A percentile compares a stretch with the other conserved stretches of the same genome.
Conservation (phyloP, 2,113 vertebrate genomes). For the Recurvirostra avosetta region DNA sequence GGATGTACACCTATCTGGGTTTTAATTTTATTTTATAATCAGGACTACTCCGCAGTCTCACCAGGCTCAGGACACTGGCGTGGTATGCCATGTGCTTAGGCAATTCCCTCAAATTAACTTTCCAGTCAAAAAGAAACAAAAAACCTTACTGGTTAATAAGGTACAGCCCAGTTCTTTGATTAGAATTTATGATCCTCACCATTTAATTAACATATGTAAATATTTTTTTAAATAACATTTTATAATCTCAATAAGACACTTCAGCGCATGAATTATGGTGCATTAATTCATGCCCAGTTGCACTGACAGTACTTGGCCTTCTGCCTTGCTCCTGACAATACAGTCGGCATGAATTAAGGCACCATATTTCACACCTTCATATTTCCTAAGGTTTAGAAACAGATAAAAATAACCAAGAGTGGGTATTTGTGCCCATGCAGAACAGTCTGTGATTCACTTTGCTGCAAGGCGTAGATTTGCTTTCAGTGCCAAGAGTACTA, state of each 20-base stretch:
- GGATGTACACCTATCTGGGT: background rate
- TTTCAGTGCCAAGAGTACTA: background rate
- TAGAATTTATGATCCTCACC: constrained; percentile 31
- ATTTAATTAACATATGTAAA: constrained; percentile 63
- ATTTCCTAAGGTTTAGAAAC: constrained; percentile 15
- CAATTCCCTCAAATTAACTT: background rate
- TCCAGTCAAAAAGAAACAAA: background rate
- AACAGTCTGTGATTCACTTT: background rate
- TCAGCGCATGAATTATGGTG: constrained; percentile 24
- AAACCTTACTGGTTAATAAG: constrained; percentile 4
- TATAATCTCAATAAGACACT: constrained; percentile 39
- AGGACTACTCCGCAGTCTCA: background rate
- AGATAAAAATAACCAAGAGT: constrained; percentile 22
- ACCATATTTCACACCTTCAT: constrained; percentile 51
- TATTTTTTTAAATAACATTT: constrained; percentile 48
- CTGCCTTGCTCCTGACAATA: constrained; percentile 48
- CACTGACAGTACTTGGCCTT: constrained; percentile 35
- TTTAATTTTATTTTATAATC: background rate
- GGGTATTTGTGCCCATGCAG: background rate
- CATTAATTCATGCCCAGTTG: constrained; percentile 51
- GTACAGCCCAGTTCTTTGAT: background rate
- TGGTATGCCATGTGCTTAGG: background rate
- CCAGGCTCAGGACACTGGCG: background rate
- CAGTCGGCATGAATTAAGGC: constrained; percentile 45
- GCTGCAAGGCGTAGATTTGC: background rate